A percentile compares a stretch with the other conserved stretches of the same genome.
Conservation (phyloP, 2,113 vertebrate genomes). For the Lophius piscatorius region DNA sequence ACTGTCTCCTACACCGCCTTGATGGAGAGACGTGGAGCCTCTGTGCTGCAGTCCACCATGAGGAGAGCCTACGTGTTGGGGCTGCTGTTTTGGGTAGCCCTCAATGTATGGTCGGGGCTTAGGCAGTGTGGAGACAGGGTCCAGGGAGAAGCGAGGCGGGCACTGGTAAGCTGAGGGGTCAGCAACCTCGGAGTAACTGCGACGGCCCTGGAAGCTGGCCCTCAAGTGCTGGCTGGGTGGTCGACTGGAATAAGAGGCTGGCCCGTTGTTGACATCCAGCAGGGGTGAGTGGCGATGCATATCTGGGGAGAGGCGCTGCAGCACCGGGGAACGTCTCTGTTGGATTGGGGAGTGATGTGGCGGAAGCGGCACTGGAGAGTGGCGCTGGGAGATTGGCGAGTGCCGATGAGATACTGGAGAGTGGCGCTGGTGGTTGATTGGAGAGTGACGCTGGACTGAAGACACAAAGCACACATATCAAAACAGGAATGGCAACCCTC, state of each 20-base stretch:
- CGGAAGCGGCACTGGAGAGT: slow-evolving; percentile 78
- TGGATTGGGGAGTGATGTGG: slow-evolving; percentile 83
- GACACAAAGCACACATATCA: too few species aligned
- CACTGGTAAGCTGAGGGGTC: slow-evolving; percentile 90
- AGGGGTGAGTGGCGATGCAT: slow-evolving; percentile 83
- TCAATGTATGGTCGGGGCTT: slow-evolving; percentile 90
- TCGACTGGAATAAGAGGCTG: slow-evolving; percentile 86
- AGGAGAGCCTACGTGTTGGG: slow-evolving; percentile 61
- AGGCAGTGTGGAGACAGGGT: slow-evolving; percentile 90
- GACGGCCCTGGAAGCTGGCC: slow-evolving; percentile 93
- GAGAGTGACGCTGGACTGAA: slow-evolving; percentile 88
- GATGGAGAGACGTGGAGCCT: slow-evolving; percentile 57
- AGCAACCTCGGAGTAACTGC: slow-evolving; percentile 94
- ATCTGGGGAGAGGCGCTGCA: slow-evolving; percentile 84
- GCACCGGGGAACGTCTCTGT: slow-evolving; percentile 85
- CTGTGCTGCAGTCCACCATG: slow-evolving; percentile 68
- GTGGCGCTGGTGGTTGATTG: slow-evolving; percentile 79
- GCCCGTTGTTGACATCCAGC: slow-evolving; percentile 82
- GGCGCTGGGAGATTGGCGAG: slow-evolving; percentile 83
- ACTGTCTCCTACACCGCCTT: slow-evolving; percentile 54
- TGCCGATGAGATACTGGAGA: slow-evolving; percentile 87
- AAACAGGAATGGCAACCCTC: too few species aligned
- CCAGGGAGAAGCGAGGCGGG: slow-evolving; percentile 86
- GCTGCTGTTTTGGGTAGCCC: slow-evolving; percentile 80
- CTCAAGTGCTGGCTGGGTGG: slow-evolving; percentile 90